phyloP scores from a whole-genome alignment of 2,797 vertebrate genomes.

The Morelia viridis region DNA sequence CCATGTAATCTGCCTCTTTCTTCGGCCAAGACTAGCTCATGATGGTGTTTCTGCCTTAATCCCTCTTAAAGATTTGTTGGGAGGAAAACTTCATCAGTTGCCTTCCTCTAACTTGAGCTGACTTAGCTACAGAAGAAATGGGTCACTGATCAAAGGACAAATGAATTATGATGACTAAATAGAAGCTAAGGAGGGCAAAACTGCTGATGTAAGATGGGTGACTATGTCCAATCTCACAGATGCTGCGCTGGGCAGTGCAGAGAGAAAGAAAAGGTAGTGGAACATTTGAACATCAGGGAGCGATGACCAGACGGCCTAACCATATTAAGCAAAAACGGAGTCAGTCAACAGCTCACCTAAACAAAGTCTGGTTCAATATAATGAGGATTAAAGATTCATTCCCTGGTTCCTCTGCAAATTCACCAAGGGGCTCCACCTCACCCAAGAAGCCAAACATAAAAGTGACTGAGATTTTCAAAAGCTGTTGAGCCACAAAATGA shows the following conservation, averaged over 20 bases:
- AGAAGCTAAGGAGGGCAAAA: background rate
- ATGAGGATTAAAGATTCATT: background rate
- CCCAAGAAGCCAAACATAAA: background rate
- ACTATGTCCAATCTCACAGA: no score
- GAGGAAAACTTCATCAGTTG: background rate
- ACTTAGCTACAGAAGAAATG: background rate
- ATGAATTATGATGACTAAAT: rapidly evolving
- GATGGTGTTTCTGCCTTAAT: background rate
- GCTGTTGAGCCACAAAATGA: background rate
- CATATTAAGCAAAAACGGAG: background rate
- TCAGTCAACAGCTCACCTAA: background rate
- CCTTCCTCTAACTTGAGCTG: background rate
- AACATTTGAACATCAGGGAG: background rate
- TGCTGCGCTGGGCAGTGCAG: background rate
- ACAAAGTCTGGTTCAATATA: background rate
- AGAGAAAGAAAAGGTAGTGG: rapidly evolving
- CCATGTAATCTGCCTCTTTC: background rate
- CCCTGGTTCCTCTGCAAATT: background rate
- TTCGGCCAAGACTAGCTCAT: background rate
- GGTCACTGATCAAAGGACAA: rapidly evolving
- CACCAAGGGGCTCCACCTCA: background rate
- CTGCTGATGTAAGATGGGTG: background rate
- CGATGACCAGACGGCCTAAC: background rate
- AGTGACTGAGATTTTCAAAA: background rate
- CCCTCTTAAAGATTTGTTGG: background rate